Evolutionary conservation across 1,140 invertebrate genomes (phyloP), one percentile per base, ranked within the genome.

Genomic region (Musca vetustissima): DNA sequence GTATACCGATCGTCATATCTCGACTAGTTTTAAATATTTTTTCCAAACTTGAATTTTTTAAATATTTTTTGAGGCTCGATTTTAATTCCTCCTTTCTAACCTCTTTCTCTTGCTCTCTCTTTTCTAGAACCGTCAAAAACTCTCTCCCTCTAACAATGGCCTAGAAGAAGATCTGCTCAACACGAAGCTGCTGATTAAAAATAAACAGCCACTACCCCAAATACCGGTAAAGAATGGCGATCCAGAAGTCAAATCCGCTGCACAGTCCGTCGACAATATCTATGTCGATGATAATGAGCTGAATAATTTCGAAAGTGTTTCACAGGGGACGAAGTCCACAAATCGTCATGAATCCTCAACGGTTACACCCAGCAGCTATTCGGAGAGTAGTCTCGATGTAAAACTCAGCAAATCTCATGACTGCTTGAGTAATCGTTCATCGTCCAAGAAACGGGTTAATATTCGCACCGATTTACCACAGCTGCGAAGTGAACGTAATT

Each of bases 361-460:
- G 1, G 78, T 82, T 11, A 82, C 80, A 2, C 80, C 80, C 4
- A 82, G 78, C 57, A 82, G 78, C 70, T 82, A 80, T 53, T 82
- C 80, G 50, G 80, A 81, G 66, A 82, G 80, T 65, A 82, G 80
- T 64, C 64, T 81, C 61, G 79, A 81, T 70, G 77, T 78, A 24
- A 80, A 80, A 64, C 43, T 81, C 11, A 79, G 74, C 64, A 82
- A 81, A 55, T 82, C 80, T 0, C 80, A 82, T 21, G 80, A 82
- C 22, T 82, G 80, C 28, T 49, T 73, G 1, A 88, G 86, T 73
- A 86, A 85, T 71, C 85, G 85, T 70, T 85, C 85, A 64, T 85
- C 84, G 25, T 78, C 78, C 0, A 87, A 87, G 78, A 89, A 88
- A 72, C 80, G 86, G 70, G 87, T 89, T 0, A 89, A 89, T 59